These are phyloP conservation scores for Rafetus swinhoei DNA, from an alignment of 2,113 vertebrate species.

Conservation along the genomic window DNA sequence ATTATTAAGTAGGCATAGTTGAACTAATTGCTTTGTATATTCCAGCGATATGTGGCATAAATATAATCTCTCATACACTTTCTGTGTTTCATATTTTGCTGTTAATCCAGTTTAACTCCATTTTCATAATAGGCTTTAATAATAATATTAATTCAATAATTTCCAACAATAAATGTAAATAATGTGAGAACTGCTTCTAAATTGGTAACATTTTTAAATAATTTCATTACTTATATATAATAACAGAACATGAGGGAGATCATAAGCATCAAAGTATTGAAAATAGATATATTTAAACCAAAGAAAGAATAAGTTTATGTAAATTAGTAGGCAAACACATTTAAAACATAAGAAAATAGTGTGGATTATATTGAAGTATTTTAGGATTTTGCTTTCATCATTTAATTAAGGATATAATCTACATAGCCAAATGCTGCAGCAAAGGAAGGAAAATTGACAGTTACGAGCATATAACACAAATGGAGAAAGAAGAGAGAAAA, in stretches of 20 bases:
- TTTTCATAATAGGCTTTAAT: background rate
- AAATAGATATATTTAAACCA: background rate
- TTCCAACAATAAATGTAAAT: conserved; percentile 2
- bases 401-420: background rate
- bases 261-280: background rate
- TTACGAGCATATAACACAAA: background rate
- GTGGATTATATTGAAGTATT: background rate
- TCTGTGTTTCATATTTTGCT: background rate
- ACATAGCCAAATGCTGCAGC: background rate
- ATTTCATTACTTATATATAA: background rate
- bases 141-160: background rate
- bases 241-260: background rate
- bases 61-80: background rate
- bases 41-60: no score
- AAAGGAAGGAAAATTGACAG: background rate
- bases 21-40: background rate
- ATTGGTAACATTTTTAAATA: background rate
- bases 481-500: background rate
- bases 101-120: background rate
- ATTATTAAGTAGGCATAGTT: background rate
- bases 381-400: conserved; percentile 21
- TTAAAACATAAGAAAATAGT: background rate
- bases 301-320: background rate
- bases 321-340: background rate
- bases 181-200: background rate